phyloP scores from a whole-genome alignment of 2,113 vertebrate species.

The Diglossa brunneiventris region DNA sequence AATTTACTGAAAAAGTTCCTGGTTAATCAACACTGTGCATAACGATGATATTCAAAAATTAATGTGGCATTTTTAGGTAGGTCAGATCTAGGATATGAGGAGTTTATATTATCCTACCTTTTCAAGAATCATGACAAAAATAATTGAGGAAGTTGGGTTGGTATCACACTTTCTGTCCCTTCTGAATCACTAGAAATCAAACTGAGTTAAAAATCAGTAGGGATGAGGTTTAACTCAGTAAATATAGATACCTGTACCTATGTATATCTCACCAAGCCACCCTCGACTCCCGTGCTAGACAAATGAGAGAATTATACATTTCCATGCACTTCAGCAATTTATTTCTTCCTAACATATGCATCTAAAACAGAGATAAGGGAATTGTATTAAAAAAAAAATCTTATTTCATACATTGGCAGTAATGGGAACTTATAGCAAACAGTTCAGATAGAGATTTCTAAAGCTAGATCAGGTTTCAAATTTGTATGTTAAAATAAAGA shows the following conservation, averaged over 20 bases:
- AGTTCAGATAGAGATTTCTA: neutral
- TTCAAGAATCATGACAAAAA: neutral
- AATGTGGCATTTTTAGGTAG: neutral
- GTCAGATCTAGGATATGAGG: neutral
- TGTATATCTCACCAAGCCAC: neutral
- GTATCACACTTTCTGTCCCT: neutral
- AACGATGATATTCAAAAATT: neutral
- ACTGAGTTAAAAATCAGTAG: neutral
- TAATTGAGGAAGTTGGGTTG: neutral
- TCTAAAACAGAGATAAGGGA: neutral
- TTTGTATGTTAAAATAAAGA: neutral
- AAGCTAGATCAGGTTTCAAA: neutral
- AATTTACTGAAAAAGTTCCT: neutral
- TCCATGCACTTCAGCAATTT: neutral
- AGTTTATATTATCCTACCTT: neutral
- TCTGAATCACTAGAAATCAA: slow-evolving; percentile 4
- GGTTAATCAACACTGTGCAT: neutral
- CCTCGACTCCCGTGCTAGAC: neutral
- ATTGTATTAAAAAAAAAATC: neutral
- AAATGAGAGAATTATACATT: neutral
- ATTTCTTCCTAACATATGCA: neutral
- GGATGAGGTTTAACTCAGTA: neutral
- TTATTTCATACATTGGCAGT: neutral
- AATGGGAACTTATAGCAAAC: neutral
- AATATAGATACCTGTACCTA: neutral